Evolutionary conservation across 2,113 vertebrate genomes (phyloP).

Genomic region (Myrmecobius fasciatus): DNA sequence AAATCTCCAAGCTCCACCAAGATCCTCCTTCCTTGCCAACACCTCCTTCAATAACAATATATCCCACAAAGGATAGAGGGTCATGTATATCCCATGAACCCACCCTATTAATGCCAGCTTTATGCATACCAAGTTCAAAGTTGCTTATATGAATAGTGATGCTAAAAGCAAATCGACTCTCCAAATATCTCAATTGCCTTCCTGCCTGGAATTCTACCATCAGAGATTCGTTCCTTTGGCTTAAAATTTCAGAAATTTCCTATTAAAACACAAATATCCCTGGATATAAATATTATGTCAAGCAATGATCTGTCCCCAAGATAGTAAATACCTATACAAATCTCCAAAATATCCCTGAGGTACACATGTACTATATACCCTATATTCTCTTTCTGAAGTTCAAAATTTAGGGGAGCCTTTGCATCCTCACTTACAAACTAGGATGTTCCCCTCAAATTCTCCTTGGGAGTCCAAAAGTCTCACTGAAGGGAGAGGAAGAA

Average conservation of each 20-base stretch:
- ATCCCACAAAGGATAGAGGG: not conserved
- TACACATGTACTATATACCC: not conserved
- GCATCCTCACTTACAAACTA: not conserved
- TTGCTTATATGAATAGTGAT: rapidly evolving
- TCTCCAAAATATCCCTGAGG: not conserved
- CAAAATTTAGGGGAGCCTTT: not conserved
- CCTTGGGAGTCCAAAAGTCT: not conserved
- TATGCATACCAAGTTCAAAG: rapidly evolving
- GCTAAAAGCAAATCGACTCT: not conserved
- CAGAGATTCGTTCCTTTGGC: not conserved
- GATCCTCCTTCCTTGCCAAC: not conserved
- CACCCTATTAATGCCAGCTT: not conserved
- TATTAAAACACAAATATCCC: not conserved
- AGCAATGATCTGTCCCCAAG: not conserved
- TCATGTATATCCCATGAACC: not conserved
- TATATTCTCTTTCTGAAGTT: not conserved
- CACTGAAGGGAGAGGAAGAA: not conserved
- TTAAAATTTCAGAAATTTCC: not conserved
- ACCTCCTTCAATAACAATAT: not conserved
- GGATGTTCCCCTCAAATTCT: not conserved
- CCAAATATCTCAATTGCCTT: not conserved
- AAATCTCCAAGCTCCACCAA: not conserved
- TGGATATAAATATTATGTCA: not conserved
- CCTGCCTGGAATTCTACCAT: not conserved
- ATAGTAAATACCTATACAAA: not conserved